Evolutionary conservation across 2,888 invertebrate species (phyloP), one percentile per base, ranked within the genome.

Genomic region (Nephrotoma guestfalica): DNA sequence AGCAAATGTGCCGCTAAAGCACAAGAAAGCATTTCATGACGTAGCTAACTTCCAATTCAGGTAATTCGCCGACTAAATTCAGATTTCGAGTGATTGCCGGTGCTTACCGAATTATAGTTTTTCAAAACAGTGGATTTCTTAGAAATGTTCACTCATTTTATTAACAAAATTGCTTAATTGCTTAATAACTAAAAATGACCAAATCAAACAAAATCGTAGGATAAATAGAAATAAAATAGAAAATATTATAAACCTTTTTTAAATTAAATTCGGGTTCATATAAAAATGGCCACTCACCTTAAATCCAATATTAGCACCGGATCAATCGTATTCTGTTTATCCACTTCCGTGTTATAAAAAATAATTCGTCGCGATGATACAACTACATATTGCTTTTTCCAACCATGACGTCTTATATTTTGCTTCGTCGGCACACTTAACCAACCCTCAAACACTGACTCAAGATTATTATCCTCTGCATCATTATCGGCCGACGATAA

Each of bases 301-400:
- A 99, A 94, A 93, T 99, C 99, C 90, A 99, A 93, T 90, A 99
- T 97, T 91, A 99, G 95, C 88, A 96, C 96, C 41, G 99, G 98
- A 93, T 98, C 97, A 87, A 91, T 91, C 6, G 97, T 96, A 90
- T 98, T 98, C 92, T 96, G 95, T 91, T 98, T 98, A 91, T 98
- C 98, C 90, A 93, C 96, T 92, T 99, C 98, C 11, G 96, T 95
- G 92, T 98, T 97, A 91, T 98, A 99, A 93, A 99, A 99, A 88
- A 99, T 97, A 88, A 99, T 98, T 92, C 98, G 98, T 91, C 96
- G 96, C 88, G 98, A 98, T 86, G 98, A 98, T 86, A 99, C 98
- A 84, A 99, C 98, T 84, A 99, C 98, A 91, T 97, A 99, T 91
- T 98, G 98, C 90, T 97, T 97, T 92, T 96, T 97, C 99, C 99